Evolutionary conservation across 2,888 invertebrate species (phyloP).

Genomic region (Aleiodes leptofemur): DNA sequence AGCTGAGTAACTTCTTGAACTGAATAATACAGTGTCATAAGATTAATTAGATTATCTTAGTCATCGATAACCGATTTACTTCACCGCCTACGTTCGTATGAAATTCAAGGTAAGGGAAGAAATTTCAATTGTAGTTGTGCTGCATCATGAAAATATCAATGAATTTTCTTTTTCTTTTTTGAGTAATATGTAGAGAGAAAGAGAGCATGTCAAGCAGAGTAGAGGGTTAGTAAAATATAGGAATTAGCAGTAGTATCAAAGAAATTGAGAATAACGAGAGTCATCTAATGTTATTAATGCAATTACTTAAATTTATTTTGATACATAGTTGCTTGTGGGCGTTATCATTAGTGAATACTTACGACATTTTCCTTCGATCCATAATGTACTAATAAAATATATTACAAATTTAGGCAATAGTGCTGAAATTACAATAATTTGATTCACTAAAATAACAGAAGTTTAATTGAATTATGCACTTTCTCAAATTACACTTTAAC

Average conservation of each 20-base stretch:
- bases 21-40: background rate
- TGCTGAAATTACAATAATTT: no score
- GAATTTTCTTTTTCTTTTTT: no score
- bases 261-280: background rate
- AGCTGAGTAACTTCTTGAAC: background rate
- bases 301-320: background rate
- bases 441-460: background rate
- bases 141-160: no score
- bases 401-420: conserved; percentile 5
- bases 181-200: no score
- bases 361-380: conserved; percentile 75
- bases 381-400: conserved; percentile 57
- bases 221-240: no score
- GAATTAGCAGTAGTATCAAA: background rate
- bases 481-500: background rate
- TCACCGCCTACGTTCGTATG: no score
- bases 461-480: background rate
- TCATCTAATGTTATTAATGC: background rate
- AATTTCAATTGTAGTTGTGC: no score
- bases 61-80: no score
- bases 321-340: conserved; percentile 6
- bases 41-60: conserved; percentile 25
- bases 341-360: conserved; percentile 62
- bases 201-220: no score
- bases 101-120: no score